A percentile compares a stretch with the other conserved stretches of the same genome.
These are phyloP conservation scores for Sarcophaga peregrina DNA, from an alignment of 1,140 invertebrate species.

Conservation along the genomic window DNA sequence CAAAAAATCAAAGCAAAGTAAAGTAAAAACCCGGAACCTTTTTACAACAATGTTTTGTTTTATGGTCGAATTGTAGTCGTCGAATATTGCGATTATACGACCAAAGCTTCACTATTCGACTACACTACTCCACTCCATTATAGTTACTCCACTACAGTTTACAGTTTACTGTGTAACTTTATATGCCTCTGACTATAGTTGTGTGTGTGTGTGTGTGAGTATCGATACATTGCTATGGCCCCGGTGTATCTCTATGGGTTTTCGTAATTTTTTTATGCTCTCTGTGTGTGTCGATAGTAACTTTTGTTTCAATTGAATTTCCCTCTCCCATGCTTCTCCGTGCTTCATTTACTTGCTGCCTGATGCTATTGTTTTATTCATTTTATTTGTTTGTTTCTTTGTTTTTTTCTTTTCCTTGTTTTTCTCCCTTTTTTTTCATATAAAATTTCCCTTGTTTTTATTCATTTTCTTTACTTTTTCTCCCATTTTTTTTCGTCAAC, in stretches of 20 bases:
- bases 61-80: slow-evolving; percentile 26
- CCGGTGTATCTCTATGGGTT: slow-evolving; percentile 11
- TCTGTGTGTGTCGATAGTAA: slow-evolving; percentile 25
- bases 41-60: slow-evolving; percentile 41
- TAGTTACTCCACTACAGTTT: not conserved
- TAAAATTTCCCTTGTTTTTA: not conserved
- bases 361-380: not conserved
- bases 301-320: slow-evolving; percentile 41
- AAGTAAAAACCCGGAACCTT: slow-evolving; percentile 36
- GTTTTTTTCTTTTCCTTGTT: slow-evolving; percentile 16
- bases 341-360: not conserved
- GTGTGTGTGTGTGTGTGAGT: not conserved
- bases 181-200: not conserved
- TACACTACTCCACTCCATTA: not conserved
- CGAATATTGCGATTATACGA: not conserved
- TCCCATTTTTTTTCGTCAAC: not conserved
- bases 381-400: slow-evolving; percentile 12
- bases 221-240: no score
- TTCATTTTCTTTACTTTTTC: slow-evolving; percentile 21
- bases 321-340: not conserved
- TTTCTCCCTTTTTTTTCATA: not conserved
- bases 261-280: slow-evolving; percentile 34
- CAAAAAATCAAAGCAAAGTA: slow-evolving; percentile 9
- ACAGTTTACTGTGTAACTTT: not conserved
- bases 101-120: not conserved